These are phyloP conservation scores for Palloptera scutellata DNA, from an alignment of 2,888 invertebrate genomes.

Conservation along the genomic window DNA sequence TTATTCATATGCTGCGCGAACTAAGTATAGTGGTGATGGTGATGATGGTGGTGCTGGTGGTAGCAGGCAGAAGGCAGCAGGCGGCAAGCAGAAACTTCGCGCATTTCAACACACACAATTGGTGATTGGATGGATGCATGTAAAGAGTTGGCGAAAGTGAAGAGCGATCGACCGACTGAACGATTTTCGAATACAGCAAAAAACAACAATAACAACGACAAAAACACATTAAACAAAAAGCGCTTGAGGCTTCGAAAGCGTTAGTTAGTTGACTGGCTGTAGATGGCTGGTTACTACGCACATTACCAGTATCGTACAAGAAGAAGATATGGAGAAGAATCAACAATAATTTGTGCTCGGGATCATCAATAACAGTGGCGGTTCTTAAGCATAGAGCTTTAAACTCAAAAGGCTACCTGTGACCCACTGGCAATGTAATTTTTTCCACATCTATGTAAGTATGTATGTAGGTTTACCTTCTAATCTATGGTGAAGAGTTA, in stretches of 20 bases:
- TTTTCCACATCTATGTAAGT: too few relatives aligned
- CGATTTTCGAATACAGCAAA: conserved; percentile 28
- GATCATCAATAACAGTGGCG: too few relatives aligned
- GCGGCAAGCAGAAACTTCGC: too few relatives aligned
- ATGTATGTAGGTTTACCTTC: too few relatives aligned
- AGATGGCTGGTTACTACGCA: not conserved
- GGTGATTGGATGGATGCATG: not conserved
- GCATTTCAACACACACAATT: not conserved
- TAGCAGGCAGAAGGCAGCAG: not conserved
- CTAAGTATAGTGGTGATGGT: not conserved
- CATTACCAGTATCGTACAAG: not conserved
- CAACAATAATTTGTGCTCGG: too few relatives aligned
- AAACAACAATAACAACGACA: too few relatives aligned
- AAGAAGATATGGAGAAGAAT: not conserved
- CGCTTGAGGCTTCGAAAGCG: too few relatives aligned
- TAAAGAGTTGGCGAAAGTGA: conserved; percentile 53
- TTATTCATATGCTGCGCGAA: not conserved
- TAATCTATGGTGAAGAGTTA: too few relatives aligned
- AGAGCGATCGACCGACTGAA: conserved; percentile 38
- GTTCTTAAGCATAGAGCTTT: too few relatives aligned
- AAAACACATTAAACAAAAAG: too few relatives aligned
- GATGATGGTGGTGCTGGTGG: not conserved
- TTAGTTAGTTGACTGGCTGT: not conserved
- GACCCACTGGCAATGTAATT: too few relatives aligned
- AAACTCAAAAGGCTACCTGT: too few relatives aligned